These are phyloP conservation scores for Theonella swinhoei DNA, from an alignment of 37 sponge, comb jelly and placozoan genomes.

Conservation along the genomic window DNA sequence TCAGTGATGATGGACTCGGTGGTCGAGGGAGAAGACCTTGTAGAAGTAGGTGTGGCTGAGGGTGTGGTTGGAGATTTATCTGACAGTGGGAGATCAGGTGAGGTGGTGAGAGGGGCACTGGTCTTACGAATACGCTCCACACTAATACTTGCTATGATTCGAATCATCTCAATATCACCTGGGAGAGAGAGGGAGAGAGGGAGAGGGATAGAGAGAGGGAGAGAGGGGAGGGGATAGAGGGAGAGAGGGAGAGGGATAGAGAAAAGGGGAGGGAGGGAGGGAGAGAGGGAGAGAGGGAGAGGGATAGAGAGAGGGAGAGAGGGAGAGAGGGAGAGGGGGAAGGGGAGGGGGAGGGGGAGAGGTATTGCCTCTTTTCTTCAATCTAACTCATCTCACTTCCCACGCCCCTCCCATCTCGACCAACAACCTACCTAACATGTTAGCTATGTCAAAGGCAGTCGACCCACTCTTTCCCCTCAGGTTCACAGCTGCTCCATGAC, in stretches of 20 bases:
- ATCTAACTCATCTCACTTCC: not conserved
- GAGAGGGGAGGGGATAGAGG: not conserved
- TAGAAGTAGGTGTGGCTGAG: conserved; percentile 15
- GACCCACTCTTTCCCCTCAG: conserved; percentile 67
- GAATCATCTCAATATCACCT: conserved; percentile 63
- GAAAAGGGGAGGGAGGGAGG: no score
- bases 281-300: conserved; percentile 5
- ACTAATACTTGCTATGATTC: conserved; percentile 35
- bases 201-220: not conserved
- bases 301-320: no score
- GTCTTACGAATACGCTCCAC: conserved; percentile 31
- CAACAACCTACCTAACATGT: conserved; percentile 25
- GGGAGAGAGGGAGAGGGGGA: no score
- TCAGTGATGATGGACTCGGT: not conserved
- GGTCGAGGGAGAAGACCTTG: not conserved
- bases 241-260: no score
- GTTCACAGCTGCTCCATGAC: conserved; percentile 66
- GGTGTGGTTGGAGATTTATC: not conserved
- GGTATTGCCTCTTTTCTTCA: not conserved
- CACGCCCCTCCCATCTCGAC: not conserved
- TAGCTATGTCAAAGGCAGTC: conserved; percentile 68
- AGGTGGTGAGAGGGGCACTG: not conserved
- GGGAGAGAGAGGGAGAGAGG: not conserved
- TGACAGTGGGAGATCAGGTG: not conserved
- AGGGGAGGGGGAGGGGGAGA: no score